A percentile compares a stretch with the other conserved stretches of the same genome.
Conservation (phyloP, 1,140 invertebrate species). For the Diorhabda elongata region DNA sequence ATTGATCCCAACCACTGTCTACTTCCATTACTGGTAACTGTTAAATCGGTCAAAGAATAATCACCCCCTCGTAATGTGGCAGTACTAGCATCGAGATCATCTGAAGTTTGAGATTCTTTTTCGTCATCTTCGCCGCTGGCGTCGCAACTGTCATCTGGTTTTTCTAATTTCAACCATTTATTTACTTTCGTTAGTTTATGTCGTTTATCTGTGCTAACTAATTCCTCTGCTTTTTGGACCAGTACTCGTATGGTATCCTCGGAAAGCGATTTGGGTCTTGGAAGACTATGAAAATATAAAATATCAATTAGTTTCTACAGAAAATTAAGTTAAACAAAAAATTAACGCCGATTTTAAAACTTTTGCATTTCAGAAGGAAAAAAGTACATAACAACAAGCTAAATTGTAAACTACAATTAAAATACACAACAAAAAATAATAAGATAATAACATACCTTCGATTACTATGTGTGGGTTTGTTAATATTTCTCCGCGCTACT, state of each 20-base stretch:
- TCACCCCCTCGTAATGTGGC: constrained; percentile 54
- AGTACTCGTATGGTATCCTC: constrained; percentile 59
- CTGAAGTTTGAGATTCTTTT: constrained; percentile 69
- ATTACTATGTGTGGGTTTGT: too few relatives aligned
- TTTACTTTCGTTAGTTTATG: constrained; percentile 63
- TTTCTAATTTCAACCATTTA: constrained; percentile 56
- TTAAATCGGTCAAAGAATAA: constrained; percentile 45
- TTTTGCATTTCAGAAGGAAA: too few relatives aligned
- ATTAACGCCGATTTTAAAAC: too few relatives aligned
- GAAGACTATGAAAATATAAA: constrained; percentile 8
- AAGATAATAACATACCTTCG: too few relatives aligned
- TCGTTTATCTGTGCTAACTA: constrained; percentile 57
- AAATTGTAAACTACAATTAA: too few relatives aligned
- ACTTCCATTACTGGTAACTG: constrained; percentile 49
- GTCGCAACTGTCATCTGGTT: constrained; percentile 60
- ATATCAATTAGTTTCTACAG: too few relatives aligned
- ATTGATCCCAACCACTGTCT: constrained; percentile 81
- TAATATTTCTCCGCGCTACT: constrained; percentile 40
- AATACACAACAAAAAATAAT: too few relatives aligned
- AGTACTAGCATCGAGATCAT: constrained; percentile 65
- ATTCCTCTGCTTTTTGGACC: constrained; percentile 66
- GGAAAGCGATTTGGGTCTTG: constrained; percentile 30
- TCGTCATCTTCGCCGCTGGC: constrained; percentile 87
- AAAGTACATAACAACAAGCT: too few relatives aligned
- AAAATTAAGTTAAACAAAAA: too few relatives aligned